Evolutionary conservation across 2,888 invertebrate species (phyloP).

Genomic region (Calameuta pallipes): DNA sequence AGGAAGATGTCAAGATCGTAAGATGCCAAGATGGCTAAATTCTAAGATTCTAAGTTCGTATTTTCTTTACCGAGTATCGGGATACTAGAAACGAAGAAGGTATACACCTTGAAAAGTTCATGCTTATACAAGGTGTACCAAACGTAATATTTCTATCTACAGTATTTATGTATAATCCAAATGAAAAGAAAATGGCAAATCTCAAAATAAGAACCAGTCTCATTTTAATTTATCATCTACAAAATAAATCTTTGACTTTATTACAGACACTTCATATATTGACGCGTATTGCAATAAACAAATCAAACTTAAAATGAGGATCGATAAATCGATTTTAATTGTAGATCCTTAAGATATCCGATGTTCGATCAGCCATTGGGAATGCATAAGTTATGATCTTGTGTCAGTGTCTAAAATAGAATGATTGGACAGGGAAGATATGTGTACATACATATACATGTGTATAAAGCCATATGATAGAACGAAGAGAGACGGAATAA

Average conservation of each 20-base stretch:
- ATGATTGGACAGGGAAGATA: neutral
- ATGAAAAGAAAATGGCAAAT: neutral
- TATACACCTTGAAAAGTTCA: neutral
- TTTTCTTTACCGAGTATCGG: neutral
- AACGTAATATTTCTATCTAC: conserved; percentile 8
- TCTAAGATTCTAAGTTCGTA: neutral
- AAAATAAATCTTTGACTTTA: neutral
- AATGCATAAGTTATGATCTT: neutral
- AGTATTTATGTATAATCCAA: neutral
- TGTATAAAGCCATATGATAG: neutral
- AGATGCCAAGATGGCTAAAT: neutral
- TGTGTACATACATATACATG: neutral
- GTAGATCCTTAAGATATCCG: neutral
- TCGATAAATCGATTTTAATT: neutral
- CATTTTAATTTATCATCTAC: neutral
- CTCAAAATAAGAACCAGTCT: neutral
- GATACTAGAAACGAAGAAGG: neutral
- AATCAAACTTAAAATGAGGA: neutral
- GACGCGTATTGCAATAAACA: neutral
- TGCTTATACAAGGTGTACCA: conserved; percentile 10
- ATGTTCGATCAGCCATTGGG: neutral
- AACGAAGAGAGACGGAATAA: neutral
- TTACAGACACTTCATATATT: neutral
- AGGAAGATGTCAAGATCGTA: neutral
- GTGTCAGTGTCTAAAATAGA: neutral